Evolutionary conservation across 2,888 invertebrate genomes (phyloP).

Genomic region (Philereme vetulata): DNA sequence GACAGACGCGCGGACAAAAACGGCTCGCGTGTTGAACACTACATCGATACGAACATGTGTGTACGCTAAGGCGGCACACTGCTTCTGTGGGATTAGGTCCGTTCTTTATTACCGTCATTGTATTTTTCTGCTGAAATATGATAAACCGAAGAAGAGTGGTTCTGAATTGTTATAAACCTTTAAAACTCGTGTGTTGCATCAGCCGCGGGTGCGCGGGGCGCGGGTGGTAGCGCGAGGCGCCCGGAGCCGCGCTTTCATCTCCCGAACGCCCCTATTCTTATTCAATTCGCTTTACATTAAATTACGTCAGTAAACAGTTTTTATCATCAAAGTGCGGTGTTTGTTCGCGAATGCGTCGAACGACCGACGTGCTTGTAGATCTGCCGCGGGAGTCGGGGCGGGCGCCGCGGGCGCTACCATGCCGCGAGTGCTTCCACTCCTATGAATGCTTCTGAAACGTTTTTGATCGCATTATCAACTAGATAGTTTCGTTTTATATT

Average conservation of each 20-base stretch:
- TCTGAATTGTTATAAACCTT: neutral
- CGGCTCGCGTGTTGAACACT: too few relatives aligned
- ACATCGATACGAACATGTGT: neutral
- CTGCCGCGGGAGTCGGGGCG: too few relatives aligned
- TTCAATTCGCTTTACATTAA: slow-evolving; percentile 48
- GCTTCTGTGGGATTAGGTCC: neutral
- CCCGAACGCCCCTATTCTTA: slow-evolving; percentile 23
- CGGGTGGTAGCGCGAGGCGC: neutral
- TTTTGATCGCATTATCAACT: too few relatives aligned
- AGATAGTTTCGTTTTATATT: too few relatives aligned
- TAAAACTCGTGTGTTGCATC: too few relatives aligned
- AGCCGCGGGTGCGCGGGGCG: neutral
- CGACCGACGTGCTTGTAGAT: slow-evolving; percentile 1
- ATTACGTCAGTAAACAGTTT: slow-evolving; percentile 52
- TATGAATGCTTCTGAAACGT: too few relatives aligned
- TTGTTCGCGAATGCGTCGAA: slow-evolving; percentile 13
- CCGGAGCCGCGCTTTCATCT: slow-evolving; percentile 7
- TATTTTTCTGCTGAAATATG: neutral
- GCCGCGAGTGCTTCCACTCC: too few relatives aligned
- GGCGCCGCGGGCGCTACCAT: too few relatives aligned
- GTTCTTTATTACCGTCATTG: neutral
- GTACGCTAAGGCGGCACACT: neutral
- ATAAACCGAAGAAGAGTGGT: neutral
- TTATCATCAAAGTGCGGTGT: slow-evolving; percentile 30
- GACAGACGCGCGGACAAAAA: too few relatives aligned